A percentile compares a stretch with the other conserved stretches of the same genome.
Conservation (phyloP, 35 echinoderm and acorn worm species). For the Apostichopus japonicus region DNA sequence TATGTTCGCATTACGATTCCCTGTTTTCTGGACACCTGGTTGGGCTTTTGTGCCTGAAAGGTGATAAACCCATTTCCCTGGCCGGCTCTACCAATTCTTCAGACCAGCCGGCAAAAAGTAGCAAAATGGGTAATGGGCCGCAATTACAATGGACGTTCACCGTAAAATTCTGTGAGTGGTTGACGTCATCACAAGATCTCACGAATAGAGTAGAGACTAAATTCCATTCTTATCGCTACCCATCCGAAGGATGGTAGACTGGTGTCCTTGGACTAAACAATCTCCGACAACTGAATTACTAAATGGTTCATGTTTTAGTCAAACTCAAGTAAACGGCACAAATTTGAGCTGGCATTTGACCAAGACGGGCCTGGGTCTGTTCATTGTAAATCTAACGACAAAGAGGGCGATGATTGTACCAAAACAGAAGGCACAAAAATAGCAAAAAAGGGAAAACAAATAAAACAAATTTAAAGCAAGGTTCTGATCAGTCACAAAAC, state of each 20-base stretch:
- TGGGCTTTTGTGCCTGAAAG: slow-evolving; percentile 9
- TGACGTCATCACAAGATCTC: background rate
- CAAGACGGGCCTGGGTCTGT: background rate
- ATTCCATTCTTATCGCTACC: background rate
- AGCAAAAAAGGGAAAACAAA: background rate
- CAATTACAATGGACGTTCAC: background rate
- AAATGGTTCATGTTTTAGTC: background rate
- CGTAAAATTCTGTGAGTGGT: background rate
- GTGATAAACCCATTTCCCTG: slow-evolving; percentile 32
- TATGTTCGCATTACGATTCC: background rate
- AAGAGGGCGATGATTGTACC: background rate
- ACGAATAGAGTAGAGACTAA: background rate
- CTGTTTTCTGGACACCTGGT: slow-evolving; percentile 38
- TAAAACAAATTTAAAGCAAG: background rate
- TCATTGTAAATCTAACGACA: background rate
- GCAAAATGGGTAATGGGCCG: background rate
- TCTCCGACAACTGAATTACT: background rate
- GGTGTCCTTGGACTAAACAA: background rate
- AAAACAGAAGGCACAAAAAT: background rate
- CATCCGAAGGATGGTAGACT: background rate
- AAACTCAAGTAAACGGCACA: slow-evolving; percentile 16
- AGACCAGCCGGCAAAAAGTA: background rate
- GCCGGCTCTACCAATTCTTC: background rate
- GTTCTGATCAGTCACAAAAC: background rate
- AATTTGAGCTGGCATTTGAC: background rate